phyloP scores from a whole-genome alignment of 2,888 invertebrate species.

The Prosopocoilus inquinatus region DNA sequence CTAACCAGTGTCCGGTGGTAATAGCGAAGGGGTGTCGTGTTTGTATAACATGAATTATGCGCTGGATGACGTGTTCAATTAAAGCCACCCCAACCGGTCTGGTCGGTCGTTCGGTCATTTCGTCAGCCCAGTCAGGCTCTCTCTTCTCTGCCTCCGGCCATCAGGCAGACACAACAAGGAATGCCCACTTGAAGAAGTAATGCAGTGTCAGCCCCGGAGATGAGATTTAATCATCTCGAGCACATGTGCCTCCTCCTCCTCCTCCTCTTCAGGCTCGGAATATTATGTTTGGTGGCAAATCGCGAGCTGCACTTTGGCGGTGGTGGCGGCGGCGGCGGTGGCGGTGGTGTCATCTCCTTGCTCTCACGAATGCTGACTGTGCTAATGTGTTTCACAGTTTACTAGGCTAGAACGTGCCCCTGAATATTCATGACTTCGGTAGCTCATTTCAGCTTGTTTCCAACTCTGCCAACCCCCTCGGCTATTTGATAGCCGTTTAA shows the following conservation, averaged over 20 bases:
- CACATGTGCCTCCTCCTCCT: no score
- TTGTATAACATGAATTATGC: constrained; percentile 30
- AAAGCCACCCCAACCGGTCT: constrained; percentile 20
- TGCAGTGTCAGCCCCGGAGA: no score
- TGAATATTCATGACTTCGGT: constrained; percentile 24
- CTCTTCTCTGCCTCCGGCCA: not conserved
- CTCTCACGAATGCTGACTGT: constrained; percentile 10
- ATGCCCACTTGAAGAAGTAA: not conserved
- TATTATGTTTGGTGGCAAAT: no score
- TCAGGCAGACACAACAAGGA: not conserved
- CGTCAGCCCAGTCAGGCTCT: constrained; percentile 4
- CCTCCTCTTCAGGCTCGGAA: no score
- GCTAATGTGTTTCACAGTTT: constrained; percentile 16
- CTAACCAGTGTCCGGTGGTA: constrained; percentile 15
- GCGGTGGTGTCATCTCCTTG: not conserved
- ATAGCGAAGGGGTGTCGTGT: constrained; percentile 23
- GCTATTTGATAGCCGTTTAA: constrained; percentile 23
- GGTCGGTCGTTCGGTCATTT: constrained; percentile 5
- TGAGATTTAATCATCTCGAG: no score
- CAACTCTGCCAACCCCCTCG: constrained; percentile 10
- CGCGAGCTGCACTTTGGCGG: no score
- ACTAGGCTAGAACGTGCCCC: constrained; percentile 19
- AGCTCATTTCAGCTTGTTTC: constrained; percentile 23
- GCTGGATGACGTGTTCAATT: constrained; percentile 33
- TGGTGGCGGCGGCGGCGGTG: no score